A percentile compares a stretch with the other conserved stretches of the same genome.
Evolutionary conservation across 2,113 vertebrate genomes (phyloP).

Genomic region (Odocoileus virginianus): DNA sequence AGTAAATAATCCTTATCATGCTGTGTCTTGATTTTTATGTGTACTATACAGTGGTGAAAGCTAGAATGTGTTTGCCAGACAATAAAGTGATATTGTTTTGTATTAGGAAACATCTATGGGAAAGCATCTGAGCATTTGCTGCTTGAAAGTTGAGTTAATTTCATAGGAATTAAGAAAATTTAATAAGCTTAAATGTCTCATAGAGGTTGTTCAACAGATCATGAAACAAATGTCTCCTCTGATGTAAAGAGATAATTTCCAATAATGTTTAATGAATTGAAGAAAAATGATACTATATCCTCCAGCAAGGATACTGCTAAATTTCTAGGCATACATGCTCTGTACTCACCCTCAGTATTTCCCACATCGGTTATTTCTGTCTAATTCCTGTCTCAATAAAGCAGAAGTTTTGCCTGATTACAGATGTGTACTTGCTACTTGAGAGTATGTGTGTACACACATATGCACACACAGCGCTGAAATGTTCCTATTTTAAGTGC

Average conservation of each 20-base stretch:
- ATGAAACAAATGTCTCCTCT: constrained; percentile 38
- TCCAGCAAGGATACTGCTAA: background rate
- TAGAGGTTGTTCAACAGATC: constrained; percentile 15
- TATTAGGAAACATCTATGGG: background rate
- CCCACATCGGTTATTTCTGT: background rate
- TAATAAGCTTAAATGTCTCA: constrained; percentile 40
- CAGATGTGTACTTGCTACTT: background rate
- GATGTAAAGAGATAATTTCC: constrained; percentile 41
- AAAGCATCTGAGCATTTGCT: background rate
- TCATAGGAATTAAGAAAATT: constrained; percentile 45
- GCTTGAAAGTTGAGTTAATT: constrained; percentile 40
- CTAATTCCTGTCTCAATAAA: background rate
- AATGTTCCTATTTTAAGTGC: background rate
- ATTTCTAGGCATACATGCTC: background rate
- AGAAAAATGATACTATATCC: background rate
- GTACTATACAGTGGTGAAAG: background rate
- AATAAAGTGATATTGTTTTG: background rate
- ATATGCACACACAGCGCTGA: background rate
- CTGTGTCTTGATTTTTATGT: background rate
- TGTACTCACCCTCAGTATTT: background rate
- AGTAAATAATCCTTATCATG: background rate
- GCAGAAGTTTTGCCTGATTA: background rate
- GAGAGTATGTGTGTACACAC: background rate
- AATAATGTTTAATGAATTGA: constrained; percentile 40
- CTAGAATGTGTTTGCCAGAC: background rate